phyloP scores from a whole-genome alignment of 1,140 invertebrate genomes.

The Spodoptera litura region DNA sequence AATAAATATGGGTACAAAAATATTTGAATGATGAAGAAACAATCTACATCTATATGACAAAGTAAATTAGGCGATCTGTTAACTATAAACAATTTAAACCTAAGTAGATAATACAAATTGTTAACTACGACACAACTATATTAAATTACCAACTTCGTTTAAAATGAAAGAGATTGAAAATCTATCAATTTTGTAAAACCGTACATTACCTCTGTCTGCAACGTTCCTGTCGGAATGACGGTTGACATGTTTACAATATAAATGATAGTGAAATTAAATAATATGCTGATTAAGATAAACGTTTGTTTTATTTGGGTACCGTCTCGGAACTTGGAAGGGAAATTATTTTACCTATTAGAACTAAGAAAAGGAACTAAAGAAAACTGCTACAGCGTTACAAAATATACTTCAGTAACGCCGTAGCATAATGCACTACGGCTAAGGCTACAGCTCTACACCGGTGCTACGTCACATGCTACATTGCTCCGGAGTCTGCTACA shows the following conservation, averaged over 20 bases:
- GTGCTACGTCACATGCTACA: too few species aligned
- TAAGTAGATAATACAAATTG: slow-evolving; percentile 40
- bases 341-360: too few species aligned
- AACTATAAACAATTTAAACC: slow-evolving; percentile 11
- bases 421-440: neutral
- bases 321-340: neutral
- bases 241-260: slow-evolving; percentile 44
- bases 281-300: slow-evolving; percentile 38
- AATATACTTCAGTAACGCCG: too few species aligned
- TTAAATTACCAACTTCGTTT: neutral
- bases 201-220: slow-evolving; percentile 54
- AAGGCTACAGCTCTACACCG: neutral
- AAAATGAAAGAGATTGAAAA: slow-evolving; percentile 10
- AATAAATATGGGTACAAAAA: slow-evolving; percentile 19
- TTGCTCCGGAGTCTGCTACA: neutral
- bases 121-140: slow-evolving; percentile 12
- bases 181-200: slow-evolving; percentile 48
- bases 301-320: slow-evolving; percentile 4
- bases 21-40: neutral
- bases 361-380: too few species aligned
- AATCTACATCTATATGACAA: neutral
- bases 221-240: slow-evolving; percentile 51
- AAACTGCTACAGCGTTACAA: too few species aligned
- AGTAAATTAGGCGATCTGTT: slow-evolving; percentile 25
- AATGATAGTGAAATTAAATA: slow-evolving; percentile 36